Conservation (phyloP, 2,113 vertebrate genomes). For the Rhinoptilus africanus region DNA sequence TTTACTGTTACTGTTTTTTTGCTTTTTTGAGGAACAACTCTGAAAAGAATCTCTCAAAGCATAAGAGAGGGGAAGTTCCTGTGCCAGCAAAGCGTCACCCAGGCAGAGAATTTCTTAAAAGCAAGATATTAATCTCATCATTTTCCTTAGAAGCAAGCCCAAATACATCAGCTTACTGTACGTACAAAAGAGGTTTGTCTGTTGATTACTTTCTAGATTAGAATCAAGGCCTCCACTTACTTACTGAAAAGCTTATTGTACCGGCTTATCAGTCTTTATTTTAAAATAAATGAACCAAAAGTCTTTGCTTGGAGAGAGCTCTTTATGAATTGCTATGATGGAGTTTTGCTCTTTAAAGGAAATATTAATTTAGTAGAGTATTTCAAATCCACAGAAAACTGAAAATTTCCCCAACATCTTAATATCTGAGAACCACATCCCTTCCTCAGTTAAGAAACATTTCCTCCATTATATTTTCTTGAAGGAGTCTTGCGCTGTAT, state of each 20-base stretch:
- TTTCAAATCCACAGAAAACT: not conserved
- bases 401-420: not conserved
- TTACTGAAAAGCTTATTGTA: not conserved
- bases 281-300: not conserved
- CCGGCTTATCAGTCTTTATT: not conserved
- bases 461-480: not conserved
- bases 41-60: not conserved
- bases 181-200: not conserved
- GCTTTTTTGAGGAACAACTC: conserved; percentile 11
- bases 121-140: not conserved
- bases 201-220: not conserved
- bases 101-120: not conserved
- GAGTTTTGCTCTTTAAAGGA: not conserved
- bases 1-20: not conserved
- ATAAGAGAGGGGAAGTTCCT: not conserved
- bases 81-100: not conserved
- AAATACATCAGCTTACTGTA: not conserved
- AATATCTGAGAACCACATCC: not conserved
- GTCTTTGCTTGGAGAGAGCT: not conserved
- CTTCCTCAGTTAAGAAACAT: not conserved
- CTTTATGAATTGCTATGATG: not conserved
- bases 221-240: not conserved
- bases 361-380: not conserved
- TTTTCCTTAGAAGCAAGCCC: not conserved
- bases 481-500: not conserved